A percentile compares a stretch with the other conserved stretches of the same genome.
These are phyloP conservation scores for Trissolcus brochymenae DNA, from an alignment of 2,888 invertebrate genomes.

Conservation along the genomic window DNA sequence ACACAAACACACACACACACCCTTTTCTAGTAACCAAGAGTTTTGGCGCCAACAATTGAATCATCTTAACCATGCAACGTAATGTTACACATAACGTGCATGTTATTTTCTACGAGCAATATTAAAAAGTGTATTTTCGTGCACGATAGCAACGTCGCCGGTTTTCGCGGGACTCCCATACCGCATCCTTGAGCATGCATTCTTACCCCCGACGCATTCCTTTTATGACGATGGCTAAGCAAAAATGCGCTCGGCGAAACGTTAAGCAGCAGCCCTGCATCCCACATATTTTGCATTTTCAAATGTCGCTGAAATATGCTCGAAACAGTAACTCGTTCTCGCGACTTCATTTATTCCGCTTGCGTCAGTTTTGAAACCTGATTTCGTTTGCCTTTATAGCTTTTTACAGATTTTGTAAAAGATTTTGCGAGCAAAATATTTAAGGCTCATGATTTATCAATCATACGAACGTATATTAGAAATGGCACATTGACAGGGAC, in stretches of 20 bases:
- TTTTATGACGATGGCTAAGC: conserved; percentile 47
- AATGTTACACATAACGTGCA: no score
- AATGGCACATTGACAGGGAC: conserved; percentile 17
- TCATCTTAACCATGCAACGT: conserved; percentile 10
- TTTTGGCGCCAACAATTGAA: conserved; percentile 48
- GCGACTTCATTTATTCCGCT: conserved; percentile 8
- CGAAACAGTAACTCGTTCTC: conserved; percentile 28
- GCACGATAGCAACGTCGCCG: conserved; percentile 30
- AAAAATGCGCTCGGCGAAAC: conserved; percentile 40
- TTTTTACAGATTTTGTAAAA: neutral
- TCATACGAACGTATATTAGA: conserved; percentile 6
- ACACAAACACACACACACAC: no score
- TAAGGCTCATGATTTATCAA: conserved; percentile 9
- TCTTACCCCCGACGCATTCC: conserved; percentile 53
- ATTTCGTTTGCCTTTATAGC: neutral
- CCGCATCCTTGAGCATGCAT: conserved; percentile 37
- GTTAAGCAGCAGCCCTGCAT: conserved; percentile 23
- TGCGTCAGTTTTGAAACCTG: conserved; percentile 5
- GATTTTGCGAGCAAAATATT: neutral
- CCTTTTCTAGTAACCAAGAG: neutral
- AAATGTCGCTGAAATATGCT: conserved; percentile 28
- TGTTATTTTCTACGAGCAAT: conserved; percentile 36
- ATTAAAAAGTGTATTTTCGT: conserved; percentile 51
- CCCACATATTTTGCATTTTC: conserved; percentile 50
- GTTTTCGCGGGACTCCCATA: conserved; percentile 7